A percentile compares a stretch with the other conserved stretches of the same genome.
Evolutionary conservation across 2,113 vertebrate genomes (phyloP).

Genomic region (Mobula birostris): DNA sequence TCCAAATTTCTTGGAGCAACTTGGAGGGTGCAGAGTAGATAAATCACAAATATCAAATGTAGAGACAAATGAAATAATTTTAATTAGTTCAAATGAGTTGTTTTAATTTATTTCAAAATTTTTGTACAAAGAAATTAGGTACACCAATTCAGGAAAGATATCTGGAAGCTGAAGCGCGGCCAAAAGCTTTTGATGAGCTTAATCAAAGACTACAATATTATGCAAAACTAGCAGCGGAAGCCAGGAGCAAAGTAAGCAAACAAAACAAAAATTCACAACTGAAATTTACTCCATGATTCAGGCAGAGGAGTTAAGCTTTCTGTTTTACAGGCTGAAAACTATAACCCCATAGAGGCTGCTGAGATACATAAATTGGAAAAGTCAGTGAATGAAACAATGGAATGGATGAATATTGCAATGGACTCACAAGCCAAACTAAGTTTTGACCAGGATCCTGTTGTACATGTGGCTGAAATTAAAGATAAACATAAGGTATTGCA

Average conservation of each 20-base stretch:
- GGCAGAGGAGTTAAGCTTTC: not conserved
- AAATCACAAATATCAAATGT: not conserved
- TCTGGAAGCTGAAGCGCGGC: slow-evolving; percentile 61
- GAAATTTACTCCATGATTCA: not conserved
- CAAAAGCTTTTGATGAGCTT: slow-evolving; percentile 58
- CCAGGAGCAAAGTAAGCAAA: slow-evolving; percentile 54
- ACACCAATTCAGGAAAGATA: slow-evolving; percentile 53
- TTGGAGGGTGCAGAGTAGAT: too few relatives aligned
- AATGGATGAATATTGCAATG: slow-evolving; percentile 69
- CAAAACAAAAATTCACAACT: slow-evolving; percentile 37
- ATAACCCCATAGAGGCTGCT: slow-evolving; percentile 62
- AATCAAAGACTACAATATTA: slow-evolving; percentile 61
- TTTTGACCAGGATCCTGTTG: slow-evolving; percentile 60
- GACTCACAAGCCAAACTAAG: slow-evolving; percentile 60
- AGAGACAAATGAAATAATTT: not conserved
- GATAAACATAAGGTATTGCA: slow-evolving; percentile 55
- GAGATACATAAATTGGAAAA: slow-evolving; percentile 71
- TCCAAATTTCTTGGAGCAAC: too few relatives aligned
- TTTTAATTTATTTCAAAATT: too few relatives aligned
- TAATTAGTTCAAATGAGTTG: too few relatives aligned
- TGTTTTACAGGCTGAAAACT: slow-evolving; percentile 61
- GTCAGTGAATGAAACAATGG: slow-evolving; percentile 58
- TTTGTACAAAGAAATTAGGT: slow-evolving; percentile 58
- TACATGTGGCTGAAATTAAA: slow-evolving; percentile 58
- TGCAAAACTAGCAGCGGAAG: slow-evolving; percentile 59